A percentile compares a stretch with the other conserved stretches of the same genome.
Conservation (phyloP, 2,888 invertebrate species). For the Hemistola chrysoprasaria region DNA sequence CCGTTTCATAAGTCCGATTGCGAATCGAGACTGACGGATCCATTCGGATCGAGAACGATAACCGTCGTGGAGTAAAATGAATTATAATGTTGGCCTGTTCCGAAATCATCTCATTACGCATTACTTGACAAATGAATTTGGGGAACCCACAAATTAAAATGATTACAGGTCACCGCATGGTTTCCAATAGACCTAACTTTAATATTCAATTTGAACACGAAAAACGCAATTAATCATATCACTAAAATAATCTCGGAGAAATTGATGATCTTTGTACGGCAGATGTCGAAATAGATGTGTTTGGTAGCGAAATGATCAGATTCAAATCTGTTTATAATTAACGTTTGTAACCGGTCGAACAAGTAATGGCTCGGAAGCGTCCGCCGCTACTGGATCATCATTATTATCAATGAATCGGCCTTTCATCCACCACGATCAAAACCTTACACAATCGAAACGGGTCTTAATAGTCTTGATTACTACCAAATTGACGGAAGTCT, state of each 20-base stretch:
- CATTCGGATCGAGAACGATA: constrained; percentile 53
- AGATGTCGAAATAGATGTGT: constrained; percentile 62
- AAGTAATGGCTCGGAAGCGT: constrained; percentile 60
- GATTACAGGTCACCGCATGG: constrained; percentile 11
- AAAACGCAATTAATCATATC: constrained; percentile 62
- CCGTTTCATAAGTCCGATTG: constrained; percentile 43
- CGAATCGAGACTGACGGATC: constrained; percentile 60
- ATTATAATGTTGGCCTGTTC: constrained; percentile 26
- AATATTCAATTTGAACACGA: constrained; percentile 49
- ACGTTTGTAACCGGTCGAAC: constrained; percentile 68
- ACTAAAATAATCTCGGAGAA: constrained; percentile 61
- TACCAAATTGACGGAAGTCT: constrained; percentile 56
- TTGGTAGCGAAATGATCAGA: constrained; percentile 74
- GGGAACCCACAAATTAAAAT: constrained; percentile 14
- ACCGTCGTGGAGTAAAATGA: constrained; percentile 43
- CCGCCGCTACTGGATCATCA: constrained; percentile 58
- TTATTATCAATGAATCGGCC: constrained; percentile 77
- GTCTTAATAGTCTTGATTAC: constrained; percentile 60
- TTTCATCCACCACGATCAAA: constrained; percentile 57
- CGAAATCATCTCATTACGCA: constrained; percentile 13
- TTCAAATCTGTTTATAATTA: constrained; percentile 75
- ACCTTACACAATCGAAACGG: constrained; percentile 51
- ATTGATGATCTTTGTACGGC: constrained; percentile 56
- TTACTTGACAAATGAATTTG: constrained; percentile 8
- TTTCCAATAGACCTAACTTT: constrained; percentile 35